phyloP scores from a whole-genome alignment of 2,888 invertebrate species.

The Drosophila hamatofila region DNA sequence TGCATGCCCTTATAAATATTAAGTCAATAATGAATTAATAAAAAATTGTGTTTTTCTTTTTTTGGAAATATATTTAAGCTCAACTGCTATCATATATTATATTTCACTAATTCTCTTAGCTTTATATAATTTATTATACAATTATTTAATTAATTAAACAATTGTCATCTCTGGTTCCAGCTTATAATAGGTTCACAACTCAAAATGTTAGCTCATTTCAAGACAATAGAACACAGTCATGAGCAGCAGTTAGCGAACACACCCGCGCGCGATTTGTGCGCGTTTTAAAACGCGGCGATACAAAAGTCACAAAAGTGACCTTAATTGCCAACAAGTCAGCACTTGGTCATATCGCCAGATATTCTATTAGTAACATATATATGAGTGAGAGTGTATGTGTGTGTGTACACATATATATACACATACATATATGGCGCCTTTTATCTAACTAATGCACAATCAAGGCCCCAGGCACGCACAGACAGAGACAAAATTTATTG shows the following conservation, averaged over 20 bases:
- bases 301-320: slow-evolving; percentile 59
- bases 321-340: slow-evolving; percentile 76
- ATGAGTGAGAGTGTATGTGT: slow-evolving; percentile 5
- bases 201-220: slow-evolving; percentile 20
- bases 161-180: too few species aligned
- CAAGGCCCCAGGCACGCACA: slow-evolving; percentile 70
- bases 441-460: slow-evolving; percentile 76
- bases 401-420: slow-evolving; percentile 18
- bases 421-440: slow-evolving; percentile 50
- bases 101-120: too few species aligned
- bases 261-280: slow-evolving; percentile 28
- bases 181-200: neutral
- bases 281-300: slow-evolving; percentile 32
- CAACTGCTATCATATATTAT: too few species aligned
- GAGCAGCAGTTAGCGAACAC: slow-evolving; percentile 17
- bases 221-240: slow-evolving; percentile 26
- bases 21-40: too few species aligned
- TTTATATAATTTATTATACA: too few species aligned
- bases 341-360: slow-evolving; percentile 65
- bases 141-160: too few species aligned
- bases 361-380: slow-evolving; percentile 55
- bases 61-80: too few species aligned
- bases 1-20: too few species aligned
- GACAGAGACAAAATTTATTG: slow-evolving; percentile 72
- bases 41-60: too few species aligned